phyloP scores from a whole-genome alignment of 2,888 invertebrate species.

The Patella ulyssiponensis region DNA sequence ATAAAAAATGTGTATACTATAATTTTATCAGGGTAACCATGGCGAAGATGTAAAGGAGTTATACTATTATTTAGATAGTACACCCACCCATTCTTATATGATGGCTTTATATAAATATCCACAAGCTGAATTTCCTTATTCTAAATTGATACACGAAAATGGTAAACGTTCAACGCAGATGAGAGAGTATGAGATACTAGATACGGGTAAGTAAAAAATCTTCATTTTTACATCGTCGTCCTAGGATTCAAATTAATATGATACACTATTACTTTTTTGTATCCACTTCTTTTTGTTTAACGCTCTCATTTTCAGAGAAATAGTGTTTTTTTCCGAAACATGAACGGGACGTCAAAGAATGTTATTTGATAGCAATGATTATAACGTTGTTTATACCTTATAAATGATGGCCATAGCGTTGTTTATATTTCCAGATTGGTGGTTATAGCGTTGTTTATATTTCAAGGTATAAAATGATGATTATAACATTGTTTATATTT shows the following conservation, averaged over 20 bases:
- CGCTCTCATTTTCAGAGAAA: too few relatives aligned
- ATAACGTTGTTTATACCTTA: background rate
- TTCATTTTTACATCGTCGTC: background rate
- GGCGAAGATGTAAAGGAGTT: slow-evolving; percentile 71
- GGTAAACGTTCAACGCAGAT: slow-evolving; percentile 44
- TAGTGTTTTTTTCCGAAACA: too few relatives aligned
- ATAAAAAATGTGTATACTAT: background rate
- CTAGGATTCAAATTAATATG: too few relatives aligned
- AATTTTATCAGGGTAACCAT: slow-evolving; percentile 66
- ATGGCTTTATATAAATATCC: slow-evolving; percentile 69
- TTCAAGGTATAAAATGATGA: too few relatives aligned
- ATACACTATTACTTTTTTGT: too few relatives aligned
- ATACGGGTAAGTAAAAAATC: slow-evolving; percentile 57
- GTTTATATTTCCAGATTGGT: too few relatives aligned
- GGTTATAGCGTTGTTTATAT: too few relatives aligned
- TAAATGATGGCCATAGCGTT: background rate
- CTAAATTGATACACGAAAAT: slow-evolving; percentile 55
- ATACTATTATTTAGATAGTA: slow-evolving; percentile 68
- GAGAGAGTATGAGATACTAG: slow-evolving; percentile 66
- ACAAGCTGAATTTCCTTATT: slow-evolving; percentile 65
- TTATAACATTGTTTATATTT: too few relatives aligned
- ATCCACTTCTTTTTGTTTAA: too few relatives aligned
- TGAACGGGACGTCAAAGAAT: too few relatives aligned
- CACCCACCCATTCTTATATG: slow-evolving; percentile 68
- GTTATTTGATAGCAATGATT: too few relatives aligned